These are phyloP conservation scores for Drosophila gunungcola DNA, from an alignment of 1,140 invertebrate genomes.

Conservation along the genomic window DNA sequence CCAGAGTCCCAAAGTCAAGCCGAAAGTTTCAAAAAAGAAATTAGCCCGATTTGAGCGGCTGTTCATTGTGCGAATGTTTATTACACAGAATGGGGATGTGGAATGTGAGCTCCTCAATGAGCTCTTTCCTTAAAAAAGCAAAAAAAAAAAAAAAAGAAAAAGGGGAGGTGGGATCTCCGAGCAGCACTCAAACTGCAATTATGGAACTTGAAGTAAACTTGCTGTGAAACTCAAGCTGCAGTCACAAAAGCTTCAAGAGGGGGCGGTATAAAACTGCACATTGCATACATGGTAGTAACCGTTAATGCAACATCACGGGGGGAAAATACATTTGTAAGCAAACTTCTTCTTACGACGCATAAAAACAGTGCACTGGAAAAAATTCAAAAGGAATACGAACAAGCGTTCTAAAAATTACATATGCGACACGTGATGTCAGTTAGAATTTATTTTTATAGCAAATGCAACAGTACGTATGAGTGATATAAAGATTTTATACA, in stretches of 20 bases:
- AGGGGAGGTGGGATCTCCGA: not conserved
- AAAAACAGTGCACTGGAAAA: not conserved
- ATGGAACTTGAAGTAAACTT: constrained; percentile 49
- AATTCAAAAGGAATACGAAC: too few species aligned
- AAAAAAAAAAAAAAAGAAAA: not conserved
- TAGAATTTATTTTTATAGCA: too few species aligned
- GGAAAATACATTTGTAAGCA: constrained; percentile 6
- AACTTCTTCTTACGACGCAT: constrained; percentile 5
- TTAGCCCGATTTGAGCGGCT: constrained; percentile 48
- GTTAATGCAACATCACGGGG: constrained; percentile 26
- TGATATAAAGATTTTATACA: too few species aligned
- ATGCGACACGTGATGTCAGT: too few species aligned
- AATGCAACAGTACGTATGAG: too few species aligned
- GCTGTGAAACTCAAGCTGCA: constrained; percentile 17
- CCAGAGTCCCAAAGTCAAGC: constrained; percentile 47
- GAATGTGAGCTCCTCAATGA: not conserved
- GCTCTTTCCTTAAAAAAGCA: not conserved
- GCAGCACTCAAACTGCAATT: constrained; percentile 63
- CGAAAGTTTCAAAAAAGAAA: constrained; percentile 61
- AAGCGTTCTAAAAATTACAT: too few species aligned
- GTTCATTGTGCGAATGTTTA: constrained; percentile 22
- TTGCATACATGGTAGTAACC: constrained; percentile 22
- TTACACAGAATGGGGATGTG: not conserved
- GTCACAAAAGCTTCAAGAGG: constrained; percentile 8
- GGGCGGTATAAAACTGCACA: not conserved